Evolutionary conservation across 2,888 invertebrate genomes (phyloP), one percentile per base, ranked within the genome.

Genomic region (Aporophyla nigra): DNA sequence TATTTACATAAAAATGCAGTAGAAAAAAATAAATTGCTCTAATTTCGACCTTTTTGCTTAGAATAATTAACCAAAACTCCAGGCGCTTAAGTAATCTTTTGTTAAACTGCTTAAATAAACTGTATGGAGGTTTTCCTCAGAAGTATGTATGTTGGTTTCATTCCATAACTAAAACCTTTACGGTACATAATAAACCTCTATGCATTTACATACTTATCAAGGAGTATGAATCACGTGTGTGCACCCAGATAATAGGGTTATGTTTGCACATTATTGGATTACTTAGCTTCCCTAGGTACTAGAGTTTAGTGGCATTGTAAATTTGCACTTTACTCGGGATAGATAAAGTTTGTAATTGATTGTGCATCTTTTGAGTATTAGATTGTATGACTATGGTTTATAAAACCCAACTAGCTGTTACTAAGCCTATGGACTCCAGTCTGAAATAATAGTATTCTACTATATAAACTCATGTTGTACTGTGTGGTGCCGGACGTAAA

Each of bases 221-320:
- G 58, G 71, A 68, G 67, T 46, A 70, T 87, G 83, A 86, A 79
- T 88, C 85, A 85, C 71, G 21, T 84, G 76, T 78, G 68, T 77
- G 61, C 83, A 84, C 81, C 59, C 21, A 81, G 88, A 89, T 89
- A 86, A 83, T 67, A 58, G 59, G 75, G 83, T 82, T 86, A 86
- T 71, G 53, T 76, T 74, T 65, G 21, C 63, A 79, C 68, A 71
- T 78, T 79, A 84, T 85, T 88, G 80, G 82, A 88, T 89, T 88
- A 76, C 56, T 59, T 76, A 66, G 77, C 73, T 89, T 89, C 87
- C 86, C 79, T 49, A 76, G 77, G 67, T 61, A 14, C 33, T 43
- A 9, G 0, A 70, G 21, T 59, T 46, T 7, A 54, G 46, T 65
- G 12, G 21, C 27, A 67, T 1, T 62, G 53, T 40, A 43, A 56